Base-by-base conservation (phyloP, 2,888 invertebrate genomes). In the Coecobrya sp. region DNA sequence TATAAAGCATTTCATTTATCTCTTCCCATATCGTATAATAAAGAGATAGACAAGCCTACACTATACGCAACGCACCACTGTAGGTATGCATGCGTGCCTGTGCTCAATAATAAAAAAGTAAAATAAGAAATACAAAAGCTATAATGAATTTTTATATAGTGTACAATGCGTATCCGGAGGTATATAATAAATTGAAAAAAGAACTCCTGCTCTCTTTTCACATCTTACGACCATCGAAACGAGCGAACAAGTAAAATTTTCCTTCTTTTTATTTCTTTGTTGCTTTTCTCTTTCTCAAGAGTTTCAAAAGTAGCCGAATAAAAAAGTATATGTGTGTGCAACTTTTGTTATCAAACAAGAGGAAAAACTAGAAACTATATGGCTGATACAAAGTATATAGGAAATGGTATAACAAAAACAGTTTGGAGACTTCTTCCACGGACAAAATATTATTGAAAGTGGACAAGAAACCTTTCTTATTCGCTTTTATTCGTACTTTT, bases 1-100 rank as follows among this genome's bases (percentile, higher is more conserved):
- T 73, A 73, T 22, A 62, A 68, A 22, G 11, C 86, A 73, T 86
- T 86, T 85, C 68, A 73, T 70, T 86, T 86, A 36, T 85, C 85
- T 82, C 8, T 49, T 81, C 16, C 16, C 22, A 55, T 55, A 27
- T 27, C n/a, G 55, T 27, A 22, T 52, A 81, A 55, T 30, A 81
- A 55, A 49, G 1, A 36, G 7, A 36, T 79, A 19, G 45, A 81
- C 27, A 52, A 5, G 55, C 4, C 55, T 13, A 81, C 16, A 16
- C n/a, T 52, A 13, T 27, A 45, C n/a, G 42, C 45, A 65, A 30
- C n/a, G n/a, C n/a, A n/a, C n/a, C 36, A 36, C 3, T 36, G 36
- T 36, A 36, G 36, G 36, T 36, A 36, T 36, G 36, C 36, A 70
- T 70, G 68, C 68, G 36, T 36, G 68, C n/a, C 13, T 30, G 30